phyloP scores from a whole-genome alignment of 1,140 invertebrate species.

The Antheraea pernyi region DNA sequence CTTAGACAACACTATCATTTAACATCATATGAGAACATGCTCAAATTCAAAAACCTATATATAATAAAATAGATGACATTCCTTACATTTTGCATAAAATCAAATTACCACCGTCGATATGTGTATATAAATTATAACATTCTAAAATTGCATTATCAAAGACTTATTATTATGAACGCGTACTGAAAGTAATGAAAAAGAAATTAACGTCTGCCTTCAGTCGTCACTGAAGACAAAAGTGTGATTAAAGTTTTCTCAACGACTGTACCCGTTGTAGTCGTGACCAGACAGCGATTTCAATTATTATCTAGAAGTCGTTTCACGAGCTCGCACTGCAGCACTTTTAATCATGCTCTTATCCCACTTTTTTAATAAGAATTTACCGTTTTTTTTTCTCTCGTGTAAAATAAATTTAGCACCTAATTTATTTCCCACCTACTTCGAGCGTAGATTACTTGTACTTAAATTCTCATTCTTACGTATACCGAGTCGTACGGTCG shows the following conservation, averaged over 20 bases:
- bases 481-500: too few species aligned
- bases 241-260: conserved; percentile 23
- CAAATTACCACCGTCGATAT: too few species aligned
- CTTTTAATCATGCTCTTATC: conserved; percentile 67
- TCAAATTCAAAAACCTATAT: too few species aligned
- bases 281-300: conserved; percentile 74
- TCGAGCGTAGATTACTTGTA: neutral
- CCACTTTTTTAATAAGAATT: conserved; percentile 54
- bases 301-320: conserved; percentile 74
- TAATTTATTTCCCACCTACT: conserved; percentile 10
- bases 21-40: too few species aligned
- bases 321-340: conserved; percentile 49
- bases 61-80: too few species aligned
- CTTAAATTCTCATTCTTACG: too few species aligned
- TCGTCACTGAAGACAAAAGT: neutral
- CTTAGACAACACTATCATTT: too few species aligned
- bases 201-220: neutral
- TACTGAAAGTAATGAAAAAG: neutral
- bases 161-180: too few species aligned
- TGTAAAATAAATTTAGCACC: conserved; percentile 19
- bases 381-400: conserved; percentile 27
- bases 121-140: too few species aligned
- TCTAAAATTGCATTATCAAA: too few species aligned
- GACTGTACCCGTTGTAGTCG: conserved; percentile 57
- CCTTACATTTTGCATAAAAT: too few species aligned